A percentile compares a stretch with the other conserved stretches of the same genome.
Conservation (phyloP, 2,888 invertebrate species). For the Thereva nobilitata region DNA sequence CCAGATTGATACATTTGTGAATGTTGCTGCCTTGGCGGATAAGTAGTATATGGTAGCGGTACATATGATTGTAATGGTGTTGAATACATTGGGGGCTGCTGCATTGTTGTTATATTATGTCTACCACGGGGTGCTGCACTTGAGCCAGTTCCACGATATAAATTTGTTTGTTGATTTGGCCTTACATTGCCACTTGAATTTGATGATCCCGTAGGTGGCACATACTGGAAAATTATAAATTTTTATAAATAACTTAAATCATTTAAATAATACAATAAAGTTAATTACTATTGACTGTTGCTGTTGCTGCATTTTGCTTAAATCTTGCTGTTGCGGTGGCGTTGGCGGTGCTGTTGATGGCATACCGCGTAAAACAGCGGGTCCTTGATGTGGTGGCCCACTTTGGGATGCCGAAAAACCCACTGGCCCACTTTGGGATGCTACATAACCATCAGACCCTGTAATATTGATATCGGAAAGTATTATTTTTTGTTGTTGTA, state of each 20-base stretch:
- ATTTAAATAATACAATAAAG: slow-evolving; percentile 3
- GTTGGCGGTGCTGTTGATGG: slow-evolving; percentile 51
- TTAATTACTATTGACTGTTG: slow-evolving; percentile 51
- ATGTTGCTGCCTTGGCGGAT: slow-evolving; percentile 49
- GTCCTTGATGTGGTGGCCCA: slow-evolving; percentile 50
- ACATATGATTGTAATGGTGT: slow-evolving; percentile 50
- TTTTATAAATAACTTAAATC: slow-evolving; percentile 2
- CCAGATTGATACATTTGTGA: slow-evolving; percentile 44
- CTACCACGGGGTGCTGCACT: slow-evolving; percentile 47
- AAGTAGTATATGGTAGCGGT: slow-evolving; percentile 45
- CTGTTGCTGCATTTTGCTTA: slow-evolving; percentile 54
- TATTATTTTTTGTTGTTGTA: too few relatives aligned
- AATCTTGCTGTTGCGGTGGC: slow-evolving; percentile 50
- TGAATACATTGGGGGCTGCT: slow-evolving; percentile 49
- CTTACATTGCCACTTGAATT: slow-evolving; percentile 45
- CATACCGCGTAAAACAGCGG: slow-evolving; percentile 50
- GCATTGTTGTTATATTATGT: slow-evolving; percentile 32
- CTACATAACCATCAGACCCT: slow-evolving; percentile 57
- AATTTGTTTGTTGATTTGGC: slow-evolving; percentile 45
- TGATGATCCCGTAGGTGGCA: slow-evolving; percentile 50
- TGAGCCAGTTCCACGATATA: slow-evolving; percentile 51
- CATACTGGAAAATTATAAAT: slow-evolving; percentile 47
- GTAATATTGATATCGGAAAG: slow-evolving; percentile 28
- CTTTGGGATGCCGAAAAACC: slow-evolving; percentile 51
- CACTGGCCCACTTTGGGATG: slow-evolving; percentile 50